Evolutionary conservation across 2,797 vertebrate genomes (phyloP), one percentile per base, ranked within the genome.

Genomic region (Microctenopoma lineatum): DNA sequence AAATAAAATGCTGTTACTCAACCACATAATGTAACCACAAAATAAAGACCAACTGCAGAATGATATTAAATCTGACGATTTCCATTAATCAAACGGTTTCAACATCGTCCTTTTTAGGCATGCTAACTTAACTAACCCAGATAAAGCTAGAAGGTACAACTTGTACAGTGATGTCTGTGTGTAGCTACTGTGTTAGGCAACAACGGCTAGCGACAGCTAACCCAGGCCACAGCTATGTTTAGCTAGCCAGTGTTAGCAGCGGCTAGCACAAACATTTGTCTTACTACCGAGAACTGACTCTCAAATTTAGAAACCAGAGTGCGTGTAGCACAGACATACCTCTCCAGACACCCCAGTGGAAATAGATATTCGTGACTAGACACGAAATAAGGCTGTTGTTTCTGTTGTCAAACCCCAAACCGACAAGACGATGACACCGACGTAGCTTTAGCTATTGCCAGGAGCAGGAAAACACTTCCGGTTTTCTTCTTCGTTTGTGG

Each of bases 281-380:
- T 51, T 18, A 38, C 47, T n/a, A 18, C 38, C 34, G 10, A 29
- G 32, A 51, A 18, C n/a, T 9, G n/a, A 32, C 12, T 47, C 32
- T 53, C 1, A 0, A 7, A 7, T 42, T 64, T 14, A 57, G n/a
- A 2, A 8, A 25, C 41, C 14, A 45, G 8, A 36, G 0, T 2
- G 0, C 1, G 12, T 32, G 5, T 0, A 29, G 32, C 4, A 6
- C 6, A 42, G 12, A 77, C 84, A 29, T 89, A 93, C 91, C 92
- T 91, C 89, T 92, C 75, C 80, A 72, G 83, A 87, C 74, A 90
- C 76, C 77, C 81, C 87, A 57, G 26, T 64, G 62, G 32, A 79
- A 70, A 59, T 16, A 59, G 51, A 38, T 67, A 38, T 71, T 78
- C 63, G 84, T 82, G 78, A 48, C 46, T 79, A 70, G 72, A 84